Base-by-base conservation (phyloP, 2,113 vertebrate genomes). In the Rhombomys opimus region DNA sequence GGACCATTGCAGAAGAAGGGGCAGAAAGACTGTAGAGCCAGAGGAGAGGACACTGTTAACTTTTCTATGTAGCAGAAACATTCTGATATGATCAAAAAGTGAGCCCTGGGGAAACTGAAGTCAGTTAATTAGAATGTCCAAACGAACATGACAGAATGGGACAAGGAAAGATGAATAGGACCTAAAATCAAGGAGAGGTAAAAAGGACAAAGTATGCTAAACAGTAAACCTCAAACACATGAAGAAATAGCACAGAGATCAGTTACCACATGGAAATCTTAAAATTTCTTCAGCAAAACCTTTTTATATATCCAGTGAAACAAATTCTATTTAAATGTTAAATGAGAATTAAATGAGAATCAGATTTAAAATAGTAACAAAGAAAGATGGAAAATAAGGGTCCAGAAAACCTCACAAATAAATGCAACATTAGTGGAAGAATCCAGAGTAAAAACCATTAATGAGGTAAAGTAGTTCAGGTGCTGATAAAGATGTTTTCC, bases 181-280 rank as follows among this genome's bases (percentile, higher is more conserved):
- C 38, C 89, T 41, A 91, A 93, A 68, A 41, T 23, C 50, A 67
- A 81, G 52, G 65, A 76, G 30, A 90, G 27, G 22, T 32, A 41
- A 77, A 72, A 85, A 70, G 32, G 76, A 89, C 20, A 30, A 86
- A 35, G 12, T 73, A 68, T 73, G 59, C 70, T 94, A 61, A 93
- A n/a, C 15, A 91, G 25, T 89, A 92, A 92, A 77, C 9, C 17
- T 91, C 89, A 95, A 95, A 78, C 72, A 93, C 84, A 46, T 82
- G 67, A 25, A 92, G 92, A 59, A 23, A 94, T 22, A 88, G 76
- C n/a, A 95, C 6, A 82, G 59, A 72, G 86, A 61, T 13, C 10
- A 94, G 4, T 86, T 57, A 87, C 87, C 15, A 89, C 32, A 87
- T 59, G 46, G 5, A 46, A 46, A 11, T 25, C 67, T 46, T 92